phyloP scores from a whole-genome alignment of 2,888 invertebrate species.

The Lingula anatina region DNA sequence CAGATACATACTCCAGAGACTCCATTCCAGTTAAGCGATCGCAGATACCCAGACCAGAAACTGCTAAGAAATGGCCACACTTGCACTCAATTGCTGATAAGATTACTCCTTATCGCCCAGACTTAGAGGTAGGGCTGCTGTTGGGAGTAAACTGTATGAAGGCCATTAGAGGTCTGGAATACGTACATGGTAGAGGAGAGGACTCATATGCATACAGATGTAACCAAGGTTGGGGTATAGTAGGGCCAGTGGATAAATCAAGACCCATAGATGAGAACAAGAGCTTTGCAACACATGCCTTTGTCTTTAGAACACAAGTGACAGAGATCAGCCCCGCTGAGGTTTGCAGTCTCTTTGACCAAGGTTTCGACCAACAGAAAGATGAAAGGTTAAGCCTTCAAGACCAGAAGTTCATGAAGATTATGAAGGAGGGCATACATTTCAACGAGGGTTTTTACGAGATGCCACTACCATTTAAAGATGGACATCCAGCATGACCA shows the following conservation, averaged over 20 bases:
- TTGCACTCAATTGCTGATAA: slow-evolving; percentile 5
- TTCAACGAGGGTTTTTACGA: background rate
- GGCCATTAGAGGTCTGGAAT: slow-evolving; percentile 10
- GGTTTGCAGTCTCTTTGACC: no score
- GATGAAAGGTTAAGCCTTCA: background rate
- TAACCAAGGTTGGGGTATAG: slow-evolving; percentile 13
- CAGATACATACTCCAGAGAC: no score
- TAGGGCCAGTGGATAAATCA: slow-evolving; percentile 7
- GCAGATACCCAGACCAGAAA: slow-evolving; percentile 10
- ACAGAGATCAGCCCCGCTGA: slow-evolving; percentile 8
- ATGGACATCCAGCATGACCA: background rate
- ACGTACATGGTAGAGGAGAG: slow-evolving; percentile 2
- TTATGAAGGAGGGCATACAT: background rate
- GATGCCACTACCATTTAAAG: background rate
- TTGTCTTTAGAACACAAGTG: slow-evolving; percentile 3
- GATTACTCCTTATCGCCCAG: slow-evolving; percentile 11
- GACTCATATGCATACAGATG: slow-evolving; percentile 14
- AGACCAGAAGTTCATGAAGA: background rate
- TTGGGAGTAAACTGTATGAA: slow-evolving; percentile 13
- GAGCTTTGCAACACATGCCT: background rate
- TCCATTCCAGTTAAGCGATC: slow-evolving; percentile 12
- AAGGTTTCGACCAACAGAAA: slow-evolving; percentile 5
- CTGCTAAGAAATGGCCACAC: slow-evolving; percentile 7
- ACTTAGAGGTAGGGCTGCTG: slow-evolving; percentile 13
- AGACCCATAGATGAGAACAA: no score